A percentile compares a stretch with the other conserved stretches of the same genome.
phyloP scores from a whole-genome alignment of 1,140 invertebrate species.

The Ips typographus region DNA sequence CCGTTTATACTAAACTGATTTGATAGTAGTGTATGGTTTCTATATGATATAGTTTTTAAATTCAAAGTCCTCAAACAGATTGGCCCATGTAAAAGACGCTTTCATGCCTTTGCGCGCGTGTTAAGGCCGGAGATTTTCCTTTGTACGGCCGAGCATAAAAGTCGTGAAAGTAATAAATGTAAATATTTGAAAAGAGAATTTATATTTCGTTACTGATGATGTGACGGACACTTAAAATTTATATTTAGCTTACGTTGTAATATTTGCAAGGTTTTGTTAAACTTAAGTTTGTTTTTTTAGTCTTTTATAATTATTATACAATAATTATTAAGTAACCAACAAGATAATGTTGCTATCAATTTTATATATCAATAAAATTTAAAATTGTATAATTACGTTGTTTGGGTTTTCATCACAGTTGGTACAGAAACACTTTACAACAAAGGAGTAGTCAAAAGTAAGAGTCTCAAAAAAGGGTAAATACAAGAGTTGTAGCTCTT shows the following conservation, averaged over 20 bases:
- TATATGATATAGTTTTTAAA: too few relatives aligned
- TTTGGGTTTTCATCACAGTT: background rate
- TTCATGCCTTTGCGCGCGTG: too few relatives aligned
- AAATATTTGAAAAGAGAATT: slow-evolving; percentile 34
- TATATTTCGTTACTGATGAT: slow-evolving; percentile 34
- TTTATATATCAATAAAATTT: slow-evolving; percentile 48
- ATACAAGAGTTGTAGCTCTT: too few relatives aligned
- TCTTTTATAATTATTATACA: slow-evolving; percentile 40
- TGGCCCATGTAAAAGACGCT: too few relatives aligned
- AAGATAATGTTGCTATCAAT: slow-evolving; percentile 45
- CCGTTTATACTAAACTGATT: too few relatives aligned
- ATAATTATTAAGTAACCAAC: slow-evolving; percentile 38
- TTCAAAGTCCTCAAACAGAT: too few relatives aligned
- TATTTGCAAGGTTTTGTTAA: slow-evolving; percentile 38
- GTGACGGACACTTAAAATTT: slow-evolving; percentile 33
- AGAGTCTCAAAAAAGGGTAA: too few relatives aligned
- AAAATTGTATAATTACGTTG: slow-evolving; percentile 31
- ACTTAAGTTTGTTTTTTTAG: slow-evolving; percentile 40
- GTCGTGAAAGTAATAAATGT: slow-evolving; percentile 8
- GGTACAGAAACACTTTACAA: too few relatives aligned
- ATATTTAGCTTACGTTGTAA: slow-evolving; percentile 41
- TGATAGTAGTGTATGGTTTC: too few relatives aligned
- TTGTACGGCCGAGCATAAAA: too few relatives aligned
- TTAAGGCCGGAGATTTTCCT: too few relatives aligned
- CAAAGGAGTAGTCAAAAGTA: too few relatives aligned